These are phyloP conservation scores for Xestoiulus laeticollis DNA, from an alignment of 2,888 invertebrate species.

Conservation along the genomic window DNA sequence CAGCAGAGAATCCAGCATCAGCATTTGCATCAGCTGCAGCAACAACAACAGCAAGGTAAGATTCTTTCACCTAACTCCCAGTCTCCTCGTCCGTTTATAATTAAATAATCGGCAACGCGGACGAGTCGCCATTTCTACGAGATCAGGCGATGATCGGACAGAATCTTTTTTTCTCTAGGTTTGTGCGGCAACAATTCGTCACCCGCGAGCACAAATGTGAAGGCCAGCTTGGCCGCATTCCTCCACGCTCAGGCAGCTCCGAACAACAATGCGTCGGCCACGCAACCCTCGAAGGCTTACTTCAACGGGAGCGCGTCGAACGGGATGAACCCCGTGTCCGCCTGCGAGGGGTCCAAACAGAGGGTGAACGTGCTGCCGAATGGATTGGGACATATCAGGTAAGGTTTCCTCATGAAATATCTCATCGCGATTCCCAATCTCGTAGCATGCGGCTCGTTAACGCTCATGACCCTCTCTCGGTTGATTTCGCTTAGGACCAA, in stretches of 20 bases:
- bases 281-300: slow-evolving; percentile 24
- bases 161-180: no score
- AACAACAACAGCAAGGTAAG: slow-evolving; percentile 62
- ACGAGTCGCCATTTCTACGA: no score
- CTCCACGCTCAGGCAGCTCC: slow-evolving; percentile 57
- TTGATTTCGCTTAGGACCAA: no score
- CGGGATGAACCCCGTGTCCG: not conserved
- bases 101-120: no score
- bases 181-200: no score
- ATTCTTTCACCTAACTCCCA: no score
- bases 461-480: no score
- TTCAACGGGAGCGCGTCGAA: slow-evolving; percentile 34
- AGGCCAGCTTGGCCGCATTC: slow-evolving; percentile 58
- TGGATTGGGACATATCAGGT: slow-evolving; percentile 59
- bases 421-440: no score
- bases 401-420: no score
- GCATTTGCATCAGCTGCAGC: slow-evolving; percentile 64
- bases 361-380: slow-evolving; percentile 56
- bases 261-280: not conserved
- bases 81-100: no score
- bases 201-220: slow-evolving; percentile 55
- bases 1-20: slow-evolving; percentile 77
- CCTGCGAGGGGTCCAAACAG: slow-evolving; percentile 53
- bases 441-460: no score
- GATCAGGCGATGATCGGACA: no score